Percentiles rank a stretch among this genome's conserved stretches.
These are phyloP conservation scores for Squalus acanthias DNA, from an alignment of 2,797 vertebrate species.

Conservation along the genomic window DNA sequence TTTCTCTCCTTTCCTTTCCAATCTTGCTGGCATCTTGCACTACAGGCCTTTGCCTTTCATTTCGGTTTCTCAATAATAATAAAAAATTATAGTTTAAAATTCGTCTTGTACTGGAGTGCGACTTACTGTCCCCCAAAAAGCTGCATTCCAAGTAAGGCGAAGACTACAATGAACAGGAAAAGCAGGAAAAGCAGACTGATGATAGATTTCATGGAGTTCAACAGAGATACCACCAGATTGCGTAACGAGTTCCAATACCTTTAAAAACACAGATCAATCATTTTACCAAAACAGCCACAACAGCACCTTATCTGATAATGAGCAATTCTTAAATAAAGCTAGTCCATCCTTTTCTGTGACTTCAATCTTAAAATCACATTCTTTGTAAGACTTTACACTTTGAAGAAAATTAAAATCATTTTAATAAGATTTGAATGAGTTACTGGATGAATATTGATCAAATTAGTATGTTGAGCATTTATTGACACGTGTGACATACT, in stretches of 20 bases:
- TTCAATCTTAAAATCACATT: not conserved
- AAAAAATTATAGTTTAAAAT: not conserved
- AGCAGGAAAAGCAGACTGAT: conserved; percentile 92
- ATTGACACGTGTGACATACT: not conserved
- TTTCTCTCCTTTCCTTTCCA: not conserved
- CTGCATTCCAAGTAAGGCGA: conserved; percentile 93
- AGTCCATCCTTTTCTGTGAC: not conserved
- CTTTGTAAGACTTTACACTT: not conserved
- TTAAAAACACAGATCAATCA: not conserved
- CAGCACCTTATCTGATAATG: not conserved
- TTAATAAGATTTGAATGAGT: not conserved
- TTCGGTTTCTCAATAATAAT: not conserved
- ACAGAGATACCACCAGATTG: conserved; percentile 88
- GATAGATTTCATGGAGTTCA: conserved; percentile 98
- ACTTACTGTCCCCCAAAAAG: conserved; percentile 95
- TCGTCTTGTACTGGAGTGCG: not conserved
- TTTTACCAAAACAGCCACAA: not conserved
- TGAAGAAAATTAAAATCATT: not conserved
- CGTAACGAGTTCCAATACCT: conserved; percentile 96
- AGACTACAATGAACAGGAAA: conserved; percentile 96
- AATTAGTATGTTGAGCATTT: not conserved
- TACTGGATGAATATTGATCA: not conserved
- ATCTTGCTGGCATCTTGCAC: not conserved
- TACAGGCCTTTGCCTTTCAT: not conserved
- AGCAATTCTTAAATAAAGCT: not conserved